Conservation (phyloP, 2,888 invertebrate species). For the Mesochorus sp. region DNA sequence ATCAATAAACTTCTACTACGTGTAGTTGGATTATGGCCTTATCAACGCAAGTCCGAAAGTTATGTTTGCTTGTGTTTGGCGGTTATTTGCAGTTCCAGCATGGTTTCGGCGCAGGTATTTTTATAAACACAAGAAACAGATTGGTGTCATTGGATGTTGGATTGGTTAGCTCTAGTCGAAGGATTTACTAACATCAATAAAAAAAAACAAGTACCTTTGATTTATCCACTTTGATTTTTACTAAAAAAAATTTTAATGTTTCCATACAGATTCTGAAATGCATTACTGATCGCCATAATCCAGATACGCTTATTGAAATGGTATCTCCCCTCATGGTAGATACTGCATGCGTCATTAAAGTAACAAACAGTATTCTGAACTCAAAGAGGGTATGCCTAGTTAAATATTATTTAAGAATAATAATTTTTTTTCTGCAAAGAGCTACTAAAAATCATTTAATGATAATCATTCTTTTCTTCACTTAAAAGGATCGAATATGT, state of each 20-base stretch:
- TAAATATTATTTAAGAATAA: too few relatives aligned
- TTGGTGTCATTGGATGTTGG: background rate
- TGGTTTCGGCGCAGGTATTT: constrained; percentile 24
- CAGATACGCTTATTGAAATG: background rate
- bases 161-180: background rate
- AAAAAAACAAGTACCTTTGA: background rate
- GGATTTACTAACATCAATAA: background rate
- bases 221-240: background rate
- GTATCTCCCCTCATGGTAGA: constrained; percentile 14
- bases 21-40: constrained; percentile 11
- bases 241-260: background rate
- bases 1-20: background rate
- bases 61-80: background rate
- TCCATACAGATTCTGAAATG: constrained; percentile 21
- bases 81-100: background rate
- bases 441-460: too few relatives aligned
- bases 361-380: background rate
- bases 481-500: too few relatives aligned
- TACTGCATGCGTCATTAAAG: background rate
- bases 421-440: too few relatives aligned
- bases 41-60: background rate
- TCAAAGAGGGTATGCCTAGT: constrained; percentile 1
- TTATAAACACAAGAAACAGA: background rate
- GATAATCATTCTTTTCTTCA: too few relatives aligned
- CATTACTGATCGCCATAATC: background rate